phyloP scores from a whole-genome alignment of 2,113 vertebrate genomes.

The Indicator maculatus region DNA sequence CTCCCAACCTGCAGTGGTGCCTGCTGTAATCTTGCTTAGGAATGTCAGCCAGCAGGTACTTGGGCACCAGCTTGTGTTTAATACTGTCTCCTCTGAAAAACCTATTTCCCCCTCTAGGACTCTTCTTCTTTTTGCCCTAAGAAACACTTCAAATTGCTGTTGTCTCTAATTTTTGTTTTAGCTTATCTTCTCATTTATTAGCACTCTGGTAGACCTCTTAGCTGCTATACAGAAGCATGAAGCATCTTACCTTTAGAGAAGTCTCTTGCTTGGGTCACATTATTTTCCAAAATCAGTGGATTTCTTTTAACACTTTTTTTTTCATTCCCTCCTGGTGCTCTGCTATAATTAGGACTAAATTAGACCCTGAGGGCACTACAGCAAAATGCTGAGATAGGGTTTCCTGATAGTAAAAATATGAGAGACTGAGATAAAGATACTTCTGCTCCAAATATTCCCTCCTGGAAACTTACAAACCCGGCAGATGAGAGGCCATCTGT shows the following conservation, averaged over 20 bases:
- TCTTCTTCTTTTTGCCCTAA: conserved; percentile 1
- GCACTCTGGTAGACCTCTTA: not conserved
- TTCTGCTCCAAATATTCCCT: conserved; percentile 43
- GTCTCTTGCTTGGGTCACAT: conserved; percentile 23
- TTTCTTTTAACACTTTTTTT: not conserved
- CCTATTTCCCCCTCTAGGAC: not conserved
- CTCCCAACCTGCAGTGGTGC: no score
- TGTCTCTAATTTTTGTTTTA: not conserved
- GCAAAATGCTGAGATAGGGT: conserved; percentile 53
- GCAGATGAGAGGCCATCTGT: conserved; percentile 68
- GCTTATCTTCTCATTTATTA: conserved; percentile 16
- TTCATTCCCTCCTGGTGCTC: not conserved
- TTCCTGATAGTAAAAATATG: conserved; percentile 60
- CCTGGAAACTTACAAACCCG: conserved; percentile 59
- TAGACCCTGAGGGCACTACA: conserved; percentile 38
- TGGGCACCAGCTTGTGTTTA: not conserved
- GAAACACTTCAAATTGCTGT: not conserved
- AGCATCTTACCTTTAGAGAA: conserved; percentile 41
- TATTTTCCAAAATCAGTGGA: conserved; percentile 48
- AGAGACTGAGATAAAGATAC: conserved; percentile 52
- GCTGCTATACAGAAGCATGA: not conserved
- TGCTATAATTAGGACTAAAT: conserved; percentile 60
- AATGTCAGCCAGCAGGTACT: not conserved
- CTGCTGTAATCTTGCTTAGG: not conserved
- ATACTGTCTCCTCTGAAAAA: not conserved